phyloP scores from a whole-genome alignment of 2,888 invertebrate species.

The Chouioia cunea region DNA sequence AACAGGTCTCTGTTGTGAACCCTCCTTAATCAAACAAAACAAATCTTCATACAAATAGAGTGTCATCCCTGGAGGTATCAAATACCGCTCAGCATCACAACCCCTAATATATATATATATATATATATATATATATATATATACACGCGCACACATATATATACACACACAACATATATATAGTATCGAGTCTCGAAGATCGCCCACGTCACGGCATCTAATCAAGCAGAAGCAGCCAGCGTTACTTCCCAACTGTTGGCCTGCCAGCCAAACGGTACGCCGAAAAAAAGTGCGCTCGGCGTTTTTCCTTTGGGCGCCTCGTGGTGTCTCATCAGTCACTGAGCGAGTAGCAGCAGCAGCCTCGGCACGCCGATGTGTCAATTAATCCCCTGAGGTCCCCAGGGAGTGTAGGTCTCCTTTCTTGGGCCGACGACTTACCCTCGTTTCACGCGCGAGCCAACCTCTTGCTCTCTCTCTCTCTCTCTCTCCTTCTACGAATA shows the following conservation, averaged over 20 bases:
- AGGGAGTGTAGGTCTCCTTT: conserved; percentile 52
- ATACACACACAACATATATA: no score
- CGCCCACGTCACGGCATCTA: conserved; percentile 6
- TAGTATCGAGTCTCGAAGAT: conserved; percentile 6
- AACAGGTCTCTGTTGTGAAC: no score
- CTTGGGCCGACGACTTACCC: conserved; percentile 51
- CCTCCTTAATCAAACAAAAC: no score
- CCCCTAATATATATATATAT: no score
- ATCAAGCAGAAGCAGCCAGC: conserved; percentile 28
- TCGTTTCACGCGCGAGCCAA: conserved; percentile 15
- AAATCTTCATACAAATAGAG: conserved; percentile 32
- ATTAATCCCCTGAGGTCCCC: conserved; percentile 61
- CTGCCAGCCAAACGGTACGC: conserved; percentile 34
- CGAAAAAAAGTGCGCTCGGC: conserved; percentile 28
- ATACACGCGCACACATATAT: no score
- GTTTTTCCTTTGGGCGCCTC: conserved; percentile 14
- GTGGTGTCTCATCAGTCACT: conserved; percentile 66
- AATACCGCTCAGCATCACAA: conserved; percentile 58
- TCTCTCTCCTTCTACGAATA: conserved; percentile 38
- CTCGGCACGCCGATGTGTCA: conserved; percentile 64
- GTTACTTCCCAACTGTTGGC: conserved; percentile 25
- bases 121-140: no score
- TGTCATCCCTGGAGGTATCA: conserved; percentile 62
- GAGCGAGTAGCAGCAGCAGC: conserved; percentile 43
- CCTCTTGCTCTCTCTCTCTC: conserved; percentile 28